Base-by-base conservation (phyloP, 2,113 vertebrate species). In the Zapornia atra region DNA sequence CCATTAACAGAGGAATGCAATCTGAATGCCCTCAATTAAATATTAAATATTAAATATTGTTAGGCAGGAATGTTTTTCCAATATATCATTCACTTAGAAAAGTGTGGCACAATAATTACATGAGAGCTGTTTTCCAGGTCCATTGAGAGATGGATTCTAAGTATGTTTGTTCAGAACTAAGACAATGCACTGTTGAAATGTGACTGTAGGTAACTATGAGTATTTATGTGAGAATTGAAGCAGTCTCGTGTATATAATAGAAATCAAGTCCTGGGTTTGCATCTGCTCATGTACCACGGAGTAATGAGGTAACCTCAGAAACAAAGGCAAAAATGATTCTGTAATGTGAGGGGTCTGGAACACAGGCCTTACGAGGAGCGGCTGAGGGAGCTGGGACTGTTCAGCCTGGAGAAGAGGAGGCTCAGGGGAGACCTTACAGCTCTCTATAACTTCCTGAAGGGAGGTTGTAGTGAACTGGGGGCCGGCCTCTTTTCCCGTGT, bases 281-380 rank as follows among this genome's bases (percentile, higher is more conserved):
- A 17, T 53, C 18, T 33, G 40, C 38, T 56, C 11, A 2, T 1
- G 5, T 75, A 21, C 11, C 46, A 50, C n/a, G 15, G 38, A 28
- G 20, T 9, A 51, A 16, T 54, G 16, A 53, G 61, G 6, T 44
- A 13, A 25, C n/a, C 56, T 61, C 0, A 0, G 68, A 81, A 86
- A 63, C 48, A 56, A 72, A 82, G 34, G 42, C 44, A 22, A 4
- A 73, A 90, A 48, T 29, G 31, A 7, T 40, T 31, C 22, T 0
- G 3, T 5, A 28, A 60, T 24, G 17, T 38, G n/a, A n/a, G n/a
- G n/a, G n/a, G n/a, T n/a, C n/a, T n/a, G n/a, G n/a, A n/a, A n/a
- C n/a, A n/a, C n/a, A n/a, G n/a, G n/a, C n/a, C n/a, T n/a, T n/a
- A n/a, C n/a, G n/a, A n/a, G n/a, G n/a, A n/a, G n/a, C n/a, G n/a